A percentile compares a stretch with the other conserved stretches of the same genome.
These are phyloP conservation scores for Papilio dardanus DNA, from an alignment of 1,140 invertebrate genomes.

Conservation along the genomic window DNA sequence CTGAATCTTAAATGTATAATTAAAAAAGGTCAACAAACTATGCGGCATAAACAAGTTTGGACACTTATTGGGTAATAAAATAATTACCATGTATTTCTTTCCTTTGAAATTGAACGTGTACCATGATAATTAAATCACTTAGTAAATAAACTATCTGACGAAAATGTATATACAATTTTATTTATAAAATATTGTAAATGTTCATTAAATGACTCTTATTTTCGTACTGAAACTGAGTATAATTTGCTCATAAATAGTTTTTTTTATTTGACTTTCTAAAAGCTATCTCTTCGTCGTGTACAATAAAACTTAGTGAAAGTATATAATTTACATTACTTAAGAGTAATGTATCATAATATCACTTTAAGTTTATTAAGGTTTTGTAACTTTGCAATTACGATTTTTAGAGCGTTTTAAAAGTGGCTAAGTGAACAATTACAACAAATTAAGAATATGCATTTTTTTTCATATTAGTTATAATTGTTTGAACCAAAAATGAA, in stretches of 20 bases:
- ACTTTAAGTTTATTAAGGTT: too few relatives aligned
- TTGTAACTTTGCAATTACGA: too few relatives aligned
- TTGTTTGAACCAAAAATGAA: background rate
- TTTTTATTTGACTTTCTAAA: background rate
- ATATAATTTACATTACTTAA: too few relatives aligned
- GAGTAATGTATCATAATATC: too few relatives aligned
- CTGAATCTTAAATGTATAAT: slow-evolving; percentile 25
- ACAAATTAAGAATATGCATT: too few relatives aligned
- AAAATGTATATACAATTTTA: too few relatives aligned
- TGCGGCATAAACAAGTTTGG: slow-evolving; percentile 28
- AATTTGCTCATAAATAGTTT: background rate
- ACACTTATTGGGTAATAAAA: background rate
- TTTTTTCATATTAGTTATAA: too few relatives aligned
- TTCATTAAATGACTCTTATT: background rate
- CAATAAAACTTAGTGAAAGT: too few relatives aligned
- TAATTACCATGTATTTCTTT: background rate
- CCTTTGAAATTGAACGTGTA: background rate
- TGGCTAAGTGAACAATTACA: too few relatives aligned
- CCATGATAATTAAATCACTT: background rate
- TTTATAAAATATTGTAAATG: too few relatives aligned
- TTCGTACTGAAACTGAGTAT: background rate
- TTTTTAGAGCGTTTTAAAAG: too few relatives aligned
- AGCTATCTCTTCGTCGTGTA: background rate
- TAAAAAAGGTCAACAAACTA: slow-evolving; percentile 38
- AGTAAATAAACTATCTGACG: too few relatives aligned